Evolutionary conservation across 2,888 invertebrate species (phyloP), one percentile per base, ranked within the genome.

Genomic region (Ptycholaimellus sp.): DNA sequence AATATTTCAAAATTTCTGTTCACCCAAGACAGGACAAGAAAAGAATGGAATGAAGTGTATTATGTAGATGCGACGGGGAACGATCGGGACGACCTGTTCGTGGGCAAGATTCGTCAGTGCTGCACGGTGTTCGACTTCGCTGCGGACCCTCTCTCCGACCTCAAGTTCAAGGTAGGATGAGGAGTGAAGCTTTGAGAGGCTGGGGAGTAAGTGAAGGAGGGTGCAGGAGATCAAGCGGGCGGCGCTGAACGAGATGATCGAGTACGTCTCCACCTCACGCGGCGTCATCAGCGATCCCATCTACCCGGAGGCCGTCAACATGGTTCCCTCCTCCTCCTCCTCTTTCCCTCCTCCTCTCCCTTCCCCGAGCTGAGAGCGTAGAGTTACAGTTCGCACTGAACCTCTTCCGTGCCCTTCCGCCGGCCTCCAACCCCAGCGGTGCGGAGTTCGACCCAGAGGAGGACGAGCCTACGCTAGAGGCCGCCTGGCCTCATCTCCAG

Each of bases 111-210:
- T 51, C 74, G 81, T 50, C 93, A 96, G 68, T 96, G 96, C 64
- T 85, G 85, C 64, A 82, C 90, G 49, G 72, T 90, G 44, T 99
- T 93, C 68, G 96, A 99, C 68, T 99, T 99, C 66, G 44, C 53
- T 6, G 76, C 83, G 66, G 73, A 74, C 68, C 87, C 90, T 33
- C 72, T 90, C 46, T 82, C 83, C 54, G 90, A 93, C 65, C 68
- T 96, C 57, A 93, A 93, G 71, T 85, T 85, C 70, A 99, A 96
- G 66, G 96, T 68, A n/a, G n/a, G n/a, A n/a, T n/a, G n/a, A n/a
- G n/a, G n/a, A n/a, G 14, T 27, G 16, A n/a, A 33, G 17, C 27
- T 13, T 27, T n/a, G 13, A 13, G 27, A 27, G n/a, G 27, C 27
- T 27, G 13, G 13, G 13, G 27, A 27, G 13, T 27, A 13, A 13